Evolutionary conservation across 37 sponge, comb jelly and placozoan species (phyloP).

Genomic region (Diacarnus erythraeanus): DNA sequence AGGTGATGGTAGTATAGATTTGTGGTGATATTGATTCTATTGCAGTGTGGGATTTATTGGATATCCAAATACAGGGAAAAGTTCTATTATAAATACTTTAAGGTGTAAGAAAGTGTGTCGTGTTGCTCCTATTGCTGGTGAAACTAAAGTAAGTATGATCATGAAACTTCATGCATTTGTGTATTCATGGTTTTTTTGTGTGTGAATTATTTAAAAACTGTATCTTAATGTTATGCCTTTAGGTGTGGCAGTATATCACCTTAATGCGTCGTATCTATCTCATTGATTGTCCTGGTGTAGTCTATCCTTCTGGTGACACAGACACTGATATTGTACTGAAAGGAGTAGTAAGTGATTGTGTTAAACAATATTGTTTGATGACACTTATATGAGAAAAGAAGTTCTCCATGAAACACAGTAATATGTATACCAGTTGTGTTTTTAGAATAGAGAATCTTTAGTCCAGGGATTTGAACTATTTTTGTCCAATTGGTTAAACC

Average conservation of each 20-base stretch:
- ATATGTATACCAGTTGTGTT: too few species aligned
- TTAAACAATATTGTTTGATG: too few species aligned
- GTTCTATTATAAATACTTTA: conserved; percentile 97
- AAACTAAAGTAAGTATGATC: conserved; percentile 83
- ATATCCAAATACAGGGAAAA: conserved; percentile 98
- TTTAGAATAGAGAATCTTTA: too few species aligned
- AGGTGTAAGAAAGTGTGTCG: conserved; percentile 92
- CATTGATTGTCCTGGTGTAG: conserved; percentile 99
- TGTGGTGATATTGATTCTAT: too few species aligned
- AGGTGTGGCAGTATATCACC: conserved; percentile 99
- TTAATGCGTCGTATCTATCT: conserved; percentile 91
- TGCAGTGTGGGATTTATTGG: conserved; percentile 99
- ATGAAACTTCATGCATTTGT: not conserved
- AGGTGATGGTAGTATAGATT: not conserved
- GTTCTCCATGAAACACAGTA: too few species aligned
- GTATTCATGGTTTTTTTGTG: not conserved
- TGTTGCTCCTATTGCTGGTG: conserved; percentile 97
- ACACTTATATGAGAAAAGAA: too few species aligned
- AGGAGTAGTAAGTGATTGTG: conserved; percentile 91
- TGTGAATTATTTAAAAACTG: not conserved
- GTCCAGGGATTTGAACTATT: too few species aligned
- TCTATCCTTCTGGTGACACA: conserved; percentile 90
- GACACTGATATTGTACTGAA: conserved; percentile 97
- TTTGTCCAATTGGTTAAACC: too few species aligned
- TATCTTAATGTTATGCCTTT: not conserved